A percentile compares a stretch with the other conserved stretches of the same genome.
Conservation (phyloP, 2,113 vertebrate genomes). For the Notarius lentiginosus region DNA sequence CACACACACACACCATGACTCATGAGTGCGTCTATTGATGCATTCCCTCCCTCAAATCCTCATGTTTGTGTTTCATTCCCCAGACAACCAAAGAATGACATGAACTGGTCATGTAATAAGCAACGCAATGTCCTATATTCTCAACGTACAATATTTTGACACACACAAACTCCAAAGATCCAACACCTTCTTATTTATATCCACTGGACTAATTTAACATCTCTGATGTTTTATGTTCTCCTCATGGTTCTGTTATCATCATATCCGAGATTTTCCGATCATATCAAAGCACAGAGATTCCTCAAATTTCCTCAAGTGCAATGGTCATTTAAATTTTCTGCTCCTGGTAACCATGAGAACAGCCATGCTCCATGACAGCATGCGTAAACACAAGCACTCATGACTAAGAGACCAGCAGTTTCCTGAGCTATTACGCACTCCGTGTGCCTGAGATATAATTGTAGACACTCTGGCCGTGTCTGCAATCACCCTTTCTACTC, state of each 20-base stretch:
- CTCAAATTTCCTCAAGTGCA: slow-evolving; percentile 38
- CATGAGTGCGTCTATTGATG: slow-evolving; percentile 23
- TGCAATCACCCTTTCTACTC: slow-evolving; percentile 17
- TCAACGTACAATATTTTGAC: background rate
- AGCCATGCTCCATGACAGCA: slow-evolving; percentile 54
- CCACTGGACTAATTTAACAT: background rate
- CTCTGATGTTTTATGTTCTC: background rate
- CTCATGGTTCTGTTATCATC: background rate
- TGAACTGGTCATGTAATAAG: background rate
- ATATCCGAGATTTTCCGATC: background rate
- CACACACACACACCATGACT: slow-evolving; percentile 37
- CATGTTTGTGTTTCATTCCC: slow-evolving; percentile 56
- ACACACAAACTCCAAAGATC: background rate
- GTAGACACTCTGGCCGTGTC: slow-evolving; percentile 56
- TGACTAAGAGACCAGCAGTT: slow-evolving; percentile 60
- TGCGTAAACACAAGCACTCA: slow-evolving; percentile 32
- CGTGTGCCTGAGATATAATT: slow-evolving; percentile 60
- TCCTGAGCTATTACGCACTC: slow-evolving; percentile 63
- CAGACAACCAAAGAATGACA: slow-evolving; percentile 55
- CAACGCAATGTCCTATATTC: background rate
- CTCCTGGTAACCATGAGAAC: slow-evolving; percentile 52
- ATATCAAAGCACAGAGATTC: background rate
- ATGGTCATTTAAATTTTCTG: slow-evolving; percentile 21
- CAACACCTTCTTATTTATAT: background rate
- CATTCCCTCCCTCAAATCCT: slow-evolving; percentile 34